These are phyloP conservation scores for Brachynemurus nebulosus DNA, from an alignment of 2,888 invertebrate genomes.

Conservation along the genomic window DNA sequence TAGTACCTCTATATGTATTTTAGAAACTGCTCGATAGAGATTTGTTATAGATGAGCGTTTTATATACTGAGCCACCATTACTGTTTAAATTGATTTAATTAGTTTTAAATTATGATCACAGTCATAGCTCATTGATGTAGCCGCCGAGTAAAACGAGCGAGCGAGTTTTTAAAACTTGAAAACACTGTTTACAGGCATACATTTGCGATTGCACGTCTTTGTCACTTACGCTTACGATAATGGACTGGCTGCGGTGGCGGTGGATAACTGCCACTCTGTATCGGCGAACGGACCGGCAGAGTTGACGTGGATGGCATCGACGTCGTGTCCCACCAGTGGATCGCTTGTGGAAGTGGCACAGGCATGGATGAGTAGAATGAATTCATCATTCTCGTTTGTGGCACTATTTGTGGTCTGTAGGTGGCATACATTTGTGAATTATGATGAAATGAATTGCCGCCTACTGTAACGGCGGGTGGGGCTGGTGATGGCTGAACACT, in stretches of 20 bases:
- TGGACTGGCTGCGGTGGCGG: constrained; percentile 23
- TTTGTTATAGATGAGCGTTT: too few relatives aligned
- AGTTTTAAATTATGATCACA: neutral
- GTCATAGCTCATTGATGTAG: neutral
- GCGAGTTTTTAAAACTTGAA: neutral
- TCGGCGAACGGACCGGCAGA: neutral
- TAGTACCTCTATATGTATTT: too few relatives aligned
- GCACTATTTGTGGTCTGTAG: neutral
- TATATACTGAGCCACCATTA: too few relatives aligned
- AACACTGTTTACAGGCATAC: neutral
- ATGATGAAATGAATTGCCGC: neutral
- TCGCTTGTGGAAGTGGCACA: constrained; percentile 12
- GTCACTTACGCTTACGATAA: constrained; percentile 30
- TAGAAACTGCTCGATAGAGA: too few relatives aligned
- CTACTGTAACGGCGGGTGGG: too few relatives aligned
- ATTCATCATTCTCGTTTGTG: constrained; percentile 2
- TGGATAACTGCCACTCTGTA: constrained; percentile 1
- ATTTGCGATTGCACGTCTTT: neutral
- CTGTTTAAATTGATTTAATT: too few relatives aligned
- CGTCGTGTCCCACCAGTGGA: constrained; percentile 1
- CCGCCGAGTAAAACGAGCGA: neutral
- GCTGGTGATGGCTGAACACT: constrained; percentile 1
- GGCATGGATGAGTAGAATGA: constrained; percentile 2
- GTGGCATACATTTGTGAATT: neutral
- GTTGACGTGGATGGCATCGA: constrained; percentile 6